Conservation (phyloP, 2,797 vertebrate genomes). For the Dryobates pubescens region DNA sequence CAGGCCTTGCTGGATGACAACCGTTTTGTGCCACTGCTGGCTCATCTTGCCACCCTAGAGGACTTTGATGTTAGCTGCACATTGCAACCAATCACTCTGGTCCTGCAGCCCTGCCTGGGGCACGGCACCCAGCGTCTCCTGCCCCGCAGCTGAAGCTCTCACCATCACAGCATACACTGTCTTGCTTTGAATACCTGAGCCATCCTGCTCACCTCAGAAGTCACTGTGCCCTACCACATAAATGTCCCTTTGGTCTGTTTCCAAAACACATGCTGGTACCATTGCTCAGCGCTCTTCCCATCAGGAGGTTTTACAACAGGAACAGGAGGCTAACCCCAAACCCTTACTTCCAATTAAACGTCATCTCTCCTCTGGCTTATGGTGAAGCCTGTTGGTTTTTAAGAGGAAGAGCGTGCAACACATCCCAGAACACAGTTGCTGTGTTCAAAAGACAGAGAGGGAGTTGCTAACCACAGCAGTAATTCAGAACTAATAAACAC, state of each 20-base stretch:
- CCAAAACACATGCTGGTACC: background rate
- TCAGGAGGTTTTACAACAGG: background rate
- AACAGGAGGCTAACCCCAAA: background rate
- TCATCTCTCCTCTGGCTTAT: background rate
- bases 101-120: background rate
- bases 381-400: background rate
- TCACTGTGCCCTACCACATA: background rate
- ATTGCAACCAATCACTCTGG: background rate
- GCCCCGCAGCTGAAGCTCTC: background rate
- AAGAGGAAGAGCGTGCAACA: background rate
- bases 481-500: slow-evolving; percentile 46
- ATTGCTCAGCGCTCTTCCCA: background rate
- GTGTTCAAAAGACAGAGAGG: background rate
- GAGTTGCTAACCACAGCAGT: background rate
- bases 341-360: background rate
- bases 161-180: background rate
- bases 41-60: background rate
- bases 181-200: background rate
- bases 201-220: background rate
- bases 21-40: background rate
- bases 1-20: background rate
- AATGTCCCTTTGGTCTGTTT: background rate
- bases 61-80: background rate
- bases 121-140: rapidly evolving
- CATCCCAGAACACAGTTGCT: background rate